phyloP scores from a whole-genome alignment of 2,113 vertebrate species.

The Eubucco bourcierii region DNA sequence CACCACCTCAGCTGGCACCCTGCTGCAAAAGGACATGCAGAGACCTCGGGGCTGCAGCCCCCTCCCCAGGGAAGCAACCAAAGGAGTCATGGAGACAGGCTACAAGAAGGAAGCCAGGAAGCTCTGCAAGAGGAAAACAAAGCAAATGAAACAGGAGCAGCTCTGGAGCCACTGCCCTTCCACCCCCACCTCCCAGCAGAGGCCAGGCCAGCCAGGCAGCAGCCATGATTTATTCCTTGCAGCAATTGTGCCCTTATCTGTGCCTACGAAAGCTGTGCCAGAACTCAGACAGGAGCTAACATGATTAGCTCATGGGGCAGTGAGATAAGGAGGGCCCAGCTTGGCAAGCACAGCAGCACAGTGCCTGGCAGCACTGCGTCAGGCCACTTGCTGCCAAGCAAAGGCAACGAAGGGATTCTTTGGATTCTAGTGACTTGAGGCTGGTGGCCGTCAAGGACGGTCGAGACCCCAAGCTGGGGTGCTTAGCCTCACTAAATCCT shows the following conservation, averaged over 20 bases:
- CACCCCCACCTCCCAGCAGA: not conserved
- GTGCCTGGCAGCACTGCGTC: fast-evolving
- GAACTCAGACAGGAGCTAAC: not conserved
- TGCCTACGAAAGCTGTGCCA: not conserved
- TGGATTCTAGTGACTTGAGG: fast-evolving
- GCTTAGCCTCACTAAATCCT: no score
- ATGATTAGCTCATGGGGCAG: fast-evolving
- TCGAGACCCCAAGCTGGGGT: fast-evolving
- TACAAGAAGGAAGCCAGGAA: not conserved
- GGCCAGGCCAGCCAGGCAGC: not conserved
- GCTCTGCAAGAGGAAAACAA: not conserved
- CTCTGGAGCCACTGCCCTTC: not conserved
- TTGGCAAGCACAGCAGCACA: not conserved
- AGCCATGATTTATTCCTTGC: not conserved
- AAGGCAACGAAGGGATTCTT: fast-evolving
- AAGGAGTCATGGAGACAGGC: not conserved
- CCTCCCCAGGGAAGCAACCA: not conserved
- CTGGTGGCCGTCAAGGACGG: not conserved
- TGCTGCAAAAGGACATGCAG: not conserved
- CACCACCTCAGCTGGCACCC: not conserved
- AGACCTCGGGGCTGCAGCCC: fast-evolving
- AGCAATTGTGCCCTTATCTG: not conserved
- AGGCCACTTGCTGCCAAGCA: not conserved
- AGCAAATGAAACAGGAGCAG: not conserved
- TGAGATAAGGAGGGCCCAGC: not conserved